Percentiles rank a stretch among this genome's conserved stretches.
Evolutionary conservation across 2,113 vertebrate species (phyloP).

Genomic region (Leucopternis melanops): DNA sequence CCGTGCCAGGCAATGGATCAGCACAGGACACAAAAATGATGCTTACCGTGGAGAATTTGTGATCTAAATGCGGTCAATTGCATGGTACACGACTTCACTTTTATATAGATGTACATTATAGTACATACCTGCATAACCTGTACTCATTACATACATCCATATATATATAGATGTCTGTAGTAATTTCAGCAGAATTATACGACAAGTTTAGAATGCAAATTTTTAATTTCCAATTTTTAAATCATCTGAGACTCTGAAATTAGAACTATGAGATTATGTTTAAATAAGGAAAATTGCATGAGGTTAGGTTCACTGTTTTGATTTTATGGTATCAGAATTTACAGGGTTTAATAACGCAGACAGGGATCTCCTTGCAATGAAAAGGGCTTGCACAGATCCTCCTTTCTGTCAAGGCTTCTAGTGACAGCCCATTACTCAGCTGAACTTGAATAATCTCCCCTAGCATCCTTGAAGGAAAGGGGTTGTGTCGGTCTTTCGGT

Average conservation of each 20-base stretch:
- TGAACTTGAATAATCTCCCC: neutral
- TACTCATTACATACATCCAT: neutral
- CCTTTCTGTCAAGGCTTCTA: neutral
- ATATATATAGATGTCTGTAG: neutral
- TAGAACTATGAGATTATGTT: neutral
- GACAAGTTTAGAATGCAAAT: neutral
- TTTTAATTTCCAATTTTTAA: neutral
- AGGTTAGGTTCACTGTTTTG: neutral
- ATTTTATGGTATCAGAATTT: neutral
- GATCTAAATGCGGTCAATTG: neutral
- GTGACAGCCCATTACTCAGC: neutral
- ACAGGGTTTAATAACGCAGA: neutral
- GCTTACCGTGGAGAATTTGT: neutral
- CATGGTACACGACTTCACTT: neutral
- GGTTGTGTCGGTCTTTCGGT: fast-evolving
- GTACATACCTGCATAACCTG: neutral
- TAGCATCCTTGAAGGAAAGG: neutral
- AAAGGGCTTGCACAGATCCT: neutral
- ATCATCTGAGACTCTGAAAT: neutral
- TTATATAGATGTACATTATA: neutral
- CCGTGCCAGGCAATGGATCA: neutral
- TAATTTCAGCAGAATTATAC: neutral
- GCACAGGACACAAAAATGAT: neutral
- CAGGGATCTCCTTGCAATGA: neutral
- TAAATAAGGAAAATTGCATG: neutral